Base-by-base conservation (phyloP, 2,888 invertebrate species). In the Drosophila bunnanda region DNA sequence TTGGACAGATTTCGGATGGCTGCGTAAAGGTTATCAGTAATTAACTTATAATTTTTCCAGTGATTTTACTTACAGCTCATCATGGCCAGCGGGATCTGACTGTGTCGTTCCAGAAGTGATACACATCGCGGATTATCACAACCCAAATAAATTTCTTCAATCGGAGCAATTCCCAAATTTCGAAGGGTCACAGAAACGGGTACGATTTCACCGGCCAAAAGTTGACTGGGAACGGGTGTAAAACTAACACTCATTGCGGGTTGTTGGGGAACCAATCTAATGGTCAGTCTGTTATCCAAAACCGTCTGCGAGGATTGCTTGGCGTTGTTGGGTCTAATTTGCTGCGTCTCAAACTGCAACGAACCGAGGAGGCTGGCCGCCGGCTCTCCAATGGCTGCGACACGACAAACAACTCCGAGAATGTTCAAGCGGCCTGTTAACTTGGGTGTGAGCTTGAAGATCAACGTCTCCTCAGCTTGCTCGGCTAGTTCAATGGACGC, bases 231-330 rank as follows among this genome's bases (percentile, higher is more conserved):
- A 58, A 96, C 93, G 77, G 94, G 93, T 41, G 94, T 93, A 83
- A 96, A 96, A 44, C 93, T 93, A 2, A 96, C 94, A 94, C 97
- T 96, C 86, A 98, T 93, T 86, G 96, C 95, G 0, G 98, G 97
- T 73, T 97, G 95, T 77, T 95, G 94, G 15, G 96, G 95, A 50
- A 96, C 94, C 56, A 98, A 94, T 75, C 94, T 94, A 62, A 98
- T 95, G 77, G 95, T 94, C 58, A 98, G 93, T 75, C 96, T 94
- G 78, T 95, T 94, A 90, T 97, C 96, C 46, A 89, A 83, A 34
- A 91, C 36, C 8, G 80, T 83, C 56, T 89, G 86, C 0, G 82
- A 71, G 5, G 90, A 79, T 36, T 82, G 79, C 38, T 89, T 89
- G 4, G 79, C 83, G n/a, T 70, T 66, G 10, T 69, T 30, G 2